These are phyloP conservation scores for Carcina quercana DNA, from an alignment of 2,888 invertebrate genomes.

Conservation along the genomic window DNA sequence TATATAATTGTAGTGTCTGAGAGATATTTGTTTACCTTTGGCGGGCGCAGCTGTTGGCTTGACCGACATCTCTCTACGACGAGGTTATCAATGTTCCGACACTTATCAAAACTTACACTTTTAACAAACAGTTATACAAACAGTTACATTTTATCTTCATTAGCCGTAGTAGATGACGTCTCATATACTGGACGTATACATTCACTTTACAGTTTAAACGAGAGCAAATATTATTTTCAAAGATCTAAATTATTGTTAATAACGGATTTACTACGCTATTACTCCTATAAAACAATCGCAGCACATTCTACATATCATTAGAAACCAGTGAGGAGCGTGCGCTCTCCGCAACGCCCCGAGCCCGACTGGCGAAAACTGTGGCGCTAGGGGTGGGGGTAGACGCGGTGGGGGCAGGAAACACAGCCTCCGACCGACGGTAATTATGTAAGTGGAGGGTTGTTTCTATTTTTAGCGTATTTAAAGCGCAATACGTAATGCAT, in stretches of 20 bases:
- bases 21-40: slow-evolving; percentile 50
- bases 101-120: not conserved
- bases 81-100: not conserved
- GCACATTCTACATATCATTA: slow-evolving; percentile 24
- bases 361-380: slow-evolving; percentile 33
- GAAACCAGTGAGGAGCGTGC: slow-evolving; percentile 20
- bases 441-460: slow-evolving; percentile 61
- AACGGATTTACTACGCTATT: no score
- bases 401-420: slow-evolving; percentile 37
- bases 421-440: slow-evolving; percentile 64
- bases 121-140: no score
- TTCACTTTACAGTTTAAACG: not conserved
- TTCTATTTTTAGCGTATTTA: slow-evolving; percentile 61
- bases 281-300: slow-evolving; percentile 13
- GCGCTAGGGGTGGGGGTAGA: slow-evolving; percentile 19
- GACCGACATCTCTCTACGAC: slow-evolving; percentile 36
- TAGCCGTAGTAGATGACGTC: no score
- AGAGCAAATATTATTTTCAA: slow-evolving; percentile 8
- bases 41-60: slow-evolving; percentile 36
- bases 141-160: no score
- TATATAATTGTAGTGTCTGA: no score
- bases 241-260: no score
- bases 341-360: slow-evolving; percentile 27
- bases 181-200: no score
- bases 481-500: slow-evolving; percentile 43